phyloP scores from a whole-genome alignment of 2,888 invertebrate species.

The Lasiommata megera region DNA sequence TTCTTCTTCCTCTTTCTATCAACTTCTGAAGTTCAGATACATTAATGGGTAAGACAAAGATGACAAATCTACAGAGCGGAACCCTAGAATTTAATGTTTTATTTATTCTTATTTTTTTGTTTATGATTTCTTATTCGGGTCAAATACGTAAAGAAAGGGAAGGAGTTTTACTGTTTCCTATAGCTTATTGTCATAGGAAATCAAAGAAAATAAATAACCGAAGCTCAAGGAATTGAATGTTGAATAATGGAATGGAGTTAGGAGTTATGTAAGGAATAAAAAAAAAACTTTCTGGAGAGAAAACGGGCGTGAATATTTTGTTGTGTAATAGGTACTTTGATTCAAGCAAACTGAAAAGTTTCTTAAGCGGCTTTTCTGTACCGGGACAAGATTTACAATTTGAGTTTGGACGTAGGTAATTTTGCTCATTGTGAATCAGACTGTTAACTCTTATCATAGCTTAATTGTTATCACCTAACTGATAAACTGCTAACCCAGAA shows the following conservation, averaged over 20 bases:
- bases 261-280: constrained; percentile 18
- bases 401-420: not conserved
- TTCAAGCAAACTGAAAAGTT: not conserved
- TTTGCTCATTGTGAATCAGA: too few relatives aligned
- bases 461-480: too few relatives aligned
- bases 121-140: constrained; percentile 29
- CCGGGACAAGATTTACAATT: not conserved
- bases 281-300: constrained; percentile 13
- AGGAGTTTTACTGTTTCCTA: constrained; percentile 29
- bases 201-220: constrained; percentile 28
- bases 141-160: constrained; percentile 28
- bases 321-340: constrained; percentile 10
- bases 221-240: constrained; percentile 24
- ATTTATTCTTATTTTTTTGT: constrained; percentile 26
- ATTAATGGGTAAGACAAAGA: not conserved
- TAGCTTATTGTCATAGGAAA: constrained; percentile 29
- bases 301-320: constrained; percentile 17
- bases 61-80: constrained; percentile 3
- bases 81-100: constrained; percentile 18
- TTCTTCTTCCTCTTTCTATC: too few relatives aligned
- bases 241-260: constrained; percentile 24
- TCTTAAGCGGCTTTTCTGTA: constrained; percentile 1
- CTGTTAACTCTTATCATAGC: not conserved
- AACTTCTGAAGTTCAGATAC: not conserved
- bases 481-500: too few relatives aligned